A percentile compares a stretch with the other conserved stretches of the same genome.
phyloP scores from a whole-genome alignment of 2,888 invertebrate species.

The Argyresthia goedartella region DNA sequence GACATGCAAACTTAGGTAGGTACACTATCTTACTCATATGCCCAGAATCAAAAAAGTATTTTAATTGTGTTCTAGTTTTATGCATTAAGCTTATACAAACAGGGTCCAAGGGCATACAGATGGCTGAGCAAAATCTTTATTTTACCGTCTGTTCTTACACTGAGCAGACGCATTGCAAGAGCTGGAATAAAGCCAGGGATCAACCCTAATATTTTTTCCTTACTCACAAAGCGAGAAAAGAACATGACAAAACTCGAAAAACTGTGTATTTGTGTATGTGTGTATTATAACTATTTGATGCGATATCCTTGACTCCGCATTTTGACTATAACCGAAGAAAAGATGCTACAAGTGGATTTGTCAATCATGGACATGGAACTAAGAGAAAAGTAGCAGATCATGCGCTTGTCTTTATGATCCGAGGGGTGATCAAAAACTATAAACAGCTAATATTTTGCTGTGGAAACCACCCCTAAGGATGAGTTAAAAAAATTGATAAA shows the following conservation, averaged over 20 bases:
- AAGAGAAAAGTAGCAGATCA: constrained; percentile 10
- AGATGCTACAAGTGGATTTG: constrained; percentile 2
- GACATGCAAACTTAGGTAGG: no score
- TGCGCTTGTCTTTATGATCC: constrained; percentile 12
- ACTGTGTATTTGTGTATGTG: no score
- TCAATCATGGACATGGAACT: neutral
- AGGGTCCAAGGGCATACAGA: constrained; percentile 6
- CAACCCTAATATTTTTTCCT: constrained; percentile 4
- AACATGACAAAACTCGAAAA: neutral
- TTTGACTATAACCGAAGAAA: constrained; percentile 4
- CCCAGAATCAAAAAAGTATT: constrained; percentile 8
- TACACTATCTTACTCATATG: no score
- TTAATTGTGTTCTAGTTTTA: no score
- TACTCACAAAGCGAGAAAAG: neutral
- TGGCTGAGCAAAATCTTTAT: constrained; percentile 3
- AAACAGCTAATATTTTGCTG: constrained; percentile 10
- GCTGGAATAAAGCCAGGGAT: neutral
- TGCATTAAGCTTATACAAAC: constrained; percentile 7
- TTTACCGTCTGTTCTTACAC: constrained; percentile 1
- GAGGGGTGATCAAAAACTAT: no score
- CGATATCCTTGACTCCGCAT: constrained; percentile 8
- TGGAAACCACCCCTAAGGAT: constrained; percentile 6
- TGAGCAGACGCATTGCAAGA: neutral
- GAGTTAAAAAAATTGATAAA: constrained; percentile 6
- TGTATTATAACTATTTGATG: constrained; percentile 6